These are phyloP conservation scores for Microplitis manilae DNA, from an alignment of 2,888 invertebrate genomes.

Conservation along the genomic window DNA sequence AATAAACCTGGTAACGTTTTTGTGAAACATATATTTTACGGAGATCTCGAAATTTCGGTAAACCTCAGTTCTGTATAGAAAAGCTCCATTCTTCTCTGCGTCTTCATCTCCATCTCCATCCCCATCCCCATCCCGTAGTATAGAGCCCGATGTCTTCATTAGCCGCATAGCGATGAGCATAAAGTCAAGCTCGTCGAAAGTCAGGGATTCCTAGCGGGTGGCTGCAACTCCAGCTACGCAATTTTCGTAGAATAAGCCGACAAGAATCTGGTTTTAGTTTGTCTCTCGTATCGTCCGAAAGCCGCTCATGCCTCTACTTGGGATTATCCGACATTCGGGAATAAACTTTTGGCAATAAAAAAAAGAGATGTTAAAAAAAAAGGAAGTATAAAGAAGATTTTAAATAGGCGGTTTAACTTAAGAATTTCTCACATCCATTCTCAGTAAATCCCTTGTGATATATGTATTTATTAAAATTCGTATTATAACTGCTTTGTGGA, in stretches of 20 bases:
- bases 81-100: neutral
- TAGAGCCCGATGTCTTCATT: conserved; percentile 51
- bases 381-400: conserved; percentile 18
- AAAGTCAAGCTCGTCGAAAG: conserved; percentile 40
- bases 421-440: conserved; percentile 36
- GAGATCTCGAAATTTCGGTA: neutral
- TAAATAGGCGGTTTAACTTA: conserved; percentile 30
- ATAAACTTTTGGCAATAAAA: conserved; percentile 30
- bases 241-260: conserved; percentile 38
- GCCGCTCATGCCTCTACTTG: neutral
- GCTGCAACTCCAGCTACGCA: conserved; percentile 34
- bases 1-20: conserved; percentile 21
- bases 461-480: conserved; percentile 40
- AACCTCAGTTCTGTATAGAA: neutral
- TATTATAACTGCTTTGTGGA: conserved; percentile 14
- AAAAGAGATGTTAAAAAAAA: conserved; percentile 16
- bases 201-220: conserved; percentile 33
- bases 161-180: conserved; percentile 26
- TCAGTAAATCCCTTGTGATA: conserved; percentile 36
- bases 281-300: neutral
- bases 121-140: neutral
- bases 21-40: conserved; percentile 2
- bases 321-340: conserved; percentile 35
- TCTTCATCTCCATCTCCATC: neutral
- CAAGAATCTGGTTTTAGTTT: conserved; percentile 27